These are phyloP conservation scores for Vidua chalybeata DNA, from an alignment of 2,113 vertebrate genomes.

Conservation along the genomic window DNA sequence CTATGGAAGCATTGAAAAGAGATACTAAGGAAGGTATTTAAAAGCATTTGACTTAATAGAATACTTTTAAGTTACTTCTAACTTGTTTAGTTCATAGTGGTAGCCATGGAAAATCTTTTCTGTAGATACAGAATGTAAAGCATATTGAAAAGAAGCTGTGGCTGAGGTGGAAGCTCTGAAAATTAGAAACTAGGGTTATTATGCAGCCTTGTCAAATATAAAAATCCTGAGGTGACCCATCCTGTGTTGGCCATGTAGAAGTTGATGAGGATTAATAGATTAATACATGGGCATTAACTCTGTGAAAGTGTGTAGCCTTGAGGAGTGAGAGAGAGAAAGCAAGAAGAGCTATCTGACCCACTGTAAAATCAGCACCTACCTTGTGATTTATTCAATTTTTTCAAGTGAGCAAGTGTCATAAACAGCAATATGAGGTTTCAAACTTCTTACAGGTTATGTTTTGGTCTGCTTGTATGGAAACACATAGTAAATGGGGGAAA, in stretches of 20 bases:
- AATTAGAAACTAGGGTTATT: neutral
- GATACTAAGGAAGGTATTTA: neutral
- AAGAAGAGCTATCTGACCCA: neutral
- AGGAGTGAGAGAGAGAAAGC: neutral
- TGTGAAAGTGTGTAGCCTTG: neutral
- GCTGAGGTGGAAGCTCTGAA: neutral
- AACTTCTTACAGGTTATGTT: neutral
- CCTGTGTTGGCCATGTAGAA: neutral
- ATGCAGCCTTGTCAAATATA: neutral
- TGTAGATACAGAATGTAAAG: neutral
- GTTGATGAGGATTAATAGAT: neutral
- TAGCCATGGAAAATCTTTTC: neutral
- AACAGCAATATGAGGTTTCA: neutral
- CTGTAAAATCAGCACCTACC: neutral
- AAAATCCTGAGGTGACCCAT: neutral
- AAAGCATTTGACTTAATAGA: neutral
- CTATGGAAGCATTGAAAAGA: neutral
- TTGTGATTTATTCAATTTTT: neutral
- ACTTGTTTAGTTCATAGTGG: neutral
- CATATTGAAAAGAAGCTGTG: neutral
- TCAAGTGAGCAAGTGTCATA: neutral
- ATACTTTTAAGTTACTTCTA: neutral
- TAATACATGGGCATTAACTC: neutral
- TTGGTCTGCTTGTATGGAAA: neutral
- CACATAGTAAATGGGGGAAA: rapidly evolving